phyloP scores from a whole-genome alignment of 1,140 invertebrate species.

The Megalonaias nervosa region DNA sequence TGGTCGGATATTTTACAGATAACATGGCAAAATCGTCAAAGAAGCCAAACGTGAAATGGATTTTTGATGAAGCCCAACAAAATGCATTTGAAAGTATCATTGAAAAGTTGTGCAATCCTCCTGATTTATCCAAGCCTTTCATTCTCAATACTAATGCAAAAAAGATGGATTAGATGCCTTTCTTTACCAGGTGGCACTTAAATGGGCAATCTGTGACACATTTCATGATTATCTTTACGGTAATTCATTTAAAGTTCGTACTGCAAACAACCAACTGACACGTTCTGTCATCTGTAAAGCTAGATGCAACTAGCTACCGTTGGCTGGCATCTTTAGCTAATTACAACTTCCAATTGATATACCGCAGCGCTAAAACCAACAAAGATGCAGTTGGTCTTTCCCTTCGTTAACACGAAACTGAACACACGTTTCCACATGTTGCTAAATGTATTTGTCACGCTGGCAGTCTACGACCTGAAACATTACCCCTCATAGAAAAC shows the following conservation, averaged over 20 bases:
- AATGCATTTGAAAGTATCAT: constrained; percentile 41
- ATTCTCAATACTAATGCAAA: constrained; percentile 47
- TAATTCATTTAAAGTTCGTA: constrained; percentile 16
- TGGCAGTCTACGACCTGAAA: too few relatives aligned
- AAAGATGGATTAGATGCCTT: constrained; percentile 48
- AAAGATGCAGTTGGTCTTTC: too few relatives aligned
- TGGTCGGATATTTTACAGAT: constrained; percentile 15
- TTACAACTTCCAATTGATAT: too few relatives aligned
- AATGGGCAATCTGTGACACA: constrained; percentile 18
- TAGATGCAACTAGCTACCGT: too few relatives aligned
- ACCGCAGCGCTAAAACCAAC: too few relatives aligned
- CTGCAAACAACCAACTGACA: not conserved
- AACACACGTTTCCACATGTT: too few relatives aligned
- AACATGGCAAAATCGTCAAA: constrained; percentile 2
- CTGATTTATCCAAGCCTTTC: constrained; percentile 36
- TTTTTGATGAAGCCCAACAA: constrained; percentile 29
- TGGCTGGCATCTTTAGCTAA: too few relatives aligned
- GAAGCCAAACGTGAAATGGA: not conserved
- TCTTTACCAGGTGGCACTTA: constrained; percentile 43
- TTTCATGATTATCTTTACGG: constrained; percentile 34
- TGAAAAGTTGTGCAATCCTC: constrained; percentile 13
- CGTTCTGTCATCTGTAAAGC: too few relatives aligned
- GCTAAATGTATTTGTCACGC: too few relatives aligned
- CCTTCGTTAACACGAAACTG: too few relatives aligned
- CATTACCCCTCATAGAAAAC: too few relatives aligned